phyloP scores from a whole-genome alignment of 2,113 vertebrate species.

The Notechis scutatus region DNA sequence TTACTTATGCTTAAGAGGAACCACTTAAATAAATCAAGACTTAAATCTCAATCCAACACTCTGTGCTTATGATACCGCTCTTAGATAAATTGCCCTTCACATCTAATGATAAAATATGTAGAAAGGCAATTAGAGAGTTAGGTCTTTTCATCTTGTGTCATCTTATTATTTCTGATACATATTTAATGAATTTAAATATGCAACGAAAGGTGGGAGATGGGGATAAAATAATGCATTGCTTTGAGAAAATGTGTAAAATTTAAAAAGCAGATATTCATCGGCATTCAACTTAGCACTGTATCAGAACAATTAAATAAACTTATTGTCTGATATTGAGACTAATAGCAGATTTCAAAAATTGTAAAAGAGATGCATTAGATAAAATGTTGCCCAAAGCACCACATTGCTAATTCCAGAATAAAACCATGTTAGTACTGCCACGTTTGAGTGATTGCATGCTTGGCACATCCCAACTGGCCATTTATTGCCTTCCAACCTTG shows the following conservation, averaged over 20 bases:
- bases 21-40: neutral
- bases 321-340: neutral
- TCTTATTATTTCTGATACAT: neutral
- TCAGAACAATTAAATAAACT: neutral
- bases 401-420: neutral
- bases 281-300: neutral
- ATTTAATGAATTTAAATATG: constrained; percentile 1
- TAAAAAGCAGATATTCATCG: neutral
- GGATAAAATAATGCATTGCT: neutral
- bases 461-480: neutral
- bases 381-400: neutral
- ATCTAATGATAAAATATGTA: neutral
- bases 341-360: neutral
- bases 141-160: constrained; percentile 1
- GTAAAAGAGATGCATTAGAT: neutral
- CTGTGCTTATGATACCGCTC: neutral
- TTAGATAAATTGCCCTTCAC: neutral
- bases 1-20: neutral
- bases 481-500: neutral
- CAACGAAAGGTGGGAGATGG: neutral
- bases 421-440: neutral
- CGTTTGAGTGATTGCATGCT: neutral
- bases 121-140: neutral
- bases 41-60: neutral
- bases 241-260: neutral